These are phyloP conservation scores for Pteruthius melanotis DNA, from an alignment of 2,113 vertebrate species.

Conservation along the genomic window DNA sequence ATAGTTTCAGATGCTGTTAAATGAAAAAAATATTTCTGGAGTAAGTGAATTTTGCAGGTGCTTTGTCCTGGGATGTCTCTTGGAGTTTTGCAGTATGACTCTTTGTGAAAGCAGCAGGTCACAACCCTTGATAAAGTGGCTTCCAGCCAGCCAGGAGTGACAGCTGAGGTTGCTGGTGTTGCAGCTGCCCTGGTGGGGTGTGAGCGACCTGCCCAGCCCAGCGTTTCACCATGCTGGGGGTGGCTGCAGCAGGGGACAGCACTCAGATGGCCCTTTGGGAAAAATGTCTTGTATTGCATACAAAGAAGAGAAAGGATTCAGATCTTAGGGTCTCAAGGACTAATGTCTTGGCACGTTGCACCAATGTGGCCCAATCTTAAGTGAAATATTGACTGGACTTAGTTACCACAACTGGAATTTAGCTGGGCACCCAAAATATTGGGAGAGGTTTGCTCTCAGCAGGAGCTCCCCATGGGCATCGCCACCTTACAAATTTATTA, in stretches of 20 bases:
- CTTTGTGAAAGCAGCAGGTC: neutral
- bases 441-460: neutral
- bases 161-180: neutral
- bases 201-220: neutral
- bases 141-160: neutral
- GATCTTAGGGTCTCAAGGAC: neutral
- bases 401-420: neutral
- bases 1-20: conserved; percentile 29
- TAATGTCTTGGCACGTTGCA: fast-evolving
- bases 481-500: neutral
- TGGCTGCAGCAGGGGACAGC: neutral
- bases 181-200: neutral
- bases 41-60: conserved; percentile 44
- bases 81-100: neutral
- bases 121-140: neutral
- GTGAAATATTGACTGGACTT: neutral
- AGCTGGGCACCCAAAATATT: neutral
- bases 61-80: neutral
- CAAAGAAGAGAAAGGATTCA: neutral
- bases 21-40: neutral
- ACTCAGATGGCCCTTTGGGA: neutral
- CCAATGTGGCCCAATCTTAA: fast-evolving
- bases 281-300: neutral
- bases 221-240: fast-evolving
- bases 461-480: neutral